Percentiles rank a stretch among this genome's conserved stretches.
Evolutionary conservation across 2,113 vertebrate species (phyloP).

Genomic region (Ptyas mucosa): DNA sequence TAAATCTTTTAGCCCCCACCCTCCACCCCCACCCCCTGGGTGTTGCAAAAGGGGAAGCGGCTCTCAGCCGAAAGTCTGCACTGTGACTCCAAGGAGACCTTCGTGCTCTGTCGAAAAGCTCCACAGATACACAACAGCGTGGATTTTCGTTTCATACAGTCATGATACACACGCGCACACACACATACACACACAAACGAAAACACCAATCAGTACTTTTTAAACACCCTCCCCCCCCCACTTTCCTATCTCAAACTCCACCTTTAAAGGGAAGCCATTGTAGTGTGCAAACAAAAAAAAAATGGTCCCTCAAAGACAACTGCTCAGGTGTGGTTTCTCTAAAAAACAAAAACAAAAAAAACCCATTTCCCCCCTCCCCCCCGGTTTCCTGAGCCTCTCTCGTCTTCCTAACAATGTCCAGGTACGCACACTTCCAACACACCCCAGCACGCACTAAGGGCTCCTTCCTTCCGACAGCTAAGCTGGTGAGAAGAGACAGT

Average conservation of each 20-base stretch:
- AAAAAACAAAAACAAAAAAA: too few species aligned
- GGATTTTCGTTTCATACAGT: neutral
- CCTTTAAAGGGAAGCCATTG: constrained; percentile 72
- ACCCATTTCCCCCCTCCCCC: constrained; percentile 30
- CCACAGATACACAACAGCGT: constrained; percentile 56
- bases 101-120: constrained; percentile 51
- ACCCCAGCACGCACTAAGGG: constrained; percentile 51
- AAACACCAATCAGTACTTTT: constrained; percentile 73
- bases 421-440: neutral
- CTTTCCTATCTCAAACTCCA: constrained; percentile 31
- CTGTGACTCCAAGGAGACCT: neutral
- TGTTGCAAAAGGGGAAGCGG: neutral
- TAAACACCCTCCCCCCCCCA: constrained; percentile 40
- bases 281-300: constrained; percentile 64
- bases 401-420: neutral
- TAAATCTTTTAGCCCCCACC: neutral
- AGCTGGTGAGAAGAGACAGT: constrained; percentile 61
- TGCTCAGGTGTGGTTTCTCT: constrained; percentile 57
- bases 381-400: constrained; percentile 61
- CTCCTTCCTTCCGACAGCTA: constrained; percentile 60
- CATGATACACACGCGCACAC: constrained; percentile 64
- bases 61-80: neutral
- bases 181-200: constrained; percentile 67
- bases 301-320: neutral
- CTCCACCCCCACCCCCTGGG: neutral